A percentile compares a stretch with the other conserved stretches of the same genome.
Conservation (phyloP, 2,888 invertebrate species). For the Slavum lentiscoides region DNA sequence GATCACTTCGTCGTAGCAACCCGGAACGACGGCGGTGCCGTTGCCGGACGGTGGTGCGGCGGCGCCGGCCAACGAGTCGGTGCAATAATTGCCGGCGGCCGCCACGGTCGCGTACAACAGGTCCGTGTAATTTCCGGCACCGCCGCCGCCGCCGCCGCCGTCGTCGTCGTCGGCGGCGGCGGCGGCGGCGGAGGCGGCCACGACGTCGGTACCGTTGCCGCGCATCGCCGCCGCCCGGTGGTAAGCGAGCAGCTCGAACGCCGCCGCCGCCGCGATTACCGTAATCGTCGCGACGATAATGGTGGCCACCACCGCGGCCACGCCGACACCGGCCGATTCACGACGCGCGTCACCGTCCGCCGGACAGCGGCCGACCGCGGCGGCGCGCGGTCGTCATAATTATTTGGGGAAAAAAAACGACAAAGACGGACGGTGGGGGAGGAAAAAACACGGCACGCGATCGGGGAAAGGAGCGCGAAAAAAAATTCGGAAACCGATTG, state of each 20-base stretch:
- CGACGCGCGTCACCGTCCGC: not conserved
- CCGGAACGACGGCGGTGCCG: constrained; percentile 47
- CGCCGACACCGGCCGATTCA: constrained; percentile 14
- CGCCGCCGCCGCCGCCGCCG: constrained; percentile 29
- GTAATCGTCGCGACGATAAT: not conserved
- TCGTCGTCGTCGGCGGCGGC: constrained; percentile 19
- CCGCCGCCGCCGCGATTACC: not conserved
- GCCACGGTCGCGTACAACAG: not conserved
- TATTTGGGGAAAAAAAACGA: no score
- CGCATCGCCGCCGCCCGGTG: no score
- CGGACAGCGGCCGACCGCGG: not conserved
- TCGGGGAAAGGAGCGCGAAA: no score
- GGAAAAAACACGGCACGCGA: no score
- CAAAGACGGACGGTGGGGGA: no score
- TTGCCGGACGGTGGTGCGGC: constrained; percentile 52
- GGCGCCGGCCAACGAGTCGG: not conserved
- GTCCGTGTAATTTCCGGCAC: not conserved
- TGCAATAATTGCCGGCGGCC: not conserved
- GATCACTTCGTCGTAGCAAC: constrained; percentile 53
- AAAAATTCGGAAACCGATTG: no score
- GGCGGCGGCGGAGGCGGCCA: not conserved
- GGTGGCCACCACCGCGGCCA: not conserved
- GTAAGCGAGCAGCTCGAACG: no score
- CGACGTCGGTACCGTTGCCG: no score
- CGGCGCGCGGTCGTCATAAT: not conserved